Evolutionary conservation across 2,888 invertebrate species (phyloP), one percentile per base, ranked within the genome.

Genomic region (Arge pagana): DNA sequence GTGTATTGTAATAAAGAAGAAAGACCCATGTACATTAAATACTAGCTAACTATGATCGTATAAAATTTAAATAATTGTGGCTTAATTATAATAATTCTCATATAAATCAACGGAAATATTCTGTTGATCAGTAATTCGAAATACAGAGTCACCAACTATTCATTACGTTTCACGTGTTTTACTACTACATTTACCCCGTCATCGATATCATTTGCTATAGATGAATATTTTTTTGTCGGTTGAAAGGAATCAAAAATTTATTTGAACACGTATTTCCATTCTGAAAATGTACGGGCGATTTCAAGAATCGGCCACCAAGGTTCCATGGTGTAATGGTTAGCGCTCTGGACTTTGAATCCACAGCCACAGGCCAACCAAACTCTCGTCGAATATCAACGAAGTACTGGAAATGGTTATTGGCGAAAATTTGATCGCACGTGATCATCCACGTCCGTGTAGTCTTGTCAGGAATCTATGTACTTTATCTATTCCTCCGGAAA

Each of bases 241-340:
- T 31, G 8, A 13, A 3, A 15, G n/a, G 5, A 23, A 13, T 35
- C 19, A 45, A 45, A 45, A 18, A 19, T 21, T 33, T 35, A 8
- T 8, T 2, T 3, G 13, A 45, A 45, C 35, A 45, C 2, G n/a
- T n/a, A n/a, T n/a, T n/a, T n/a, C n/a, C n/a, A n/a, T n/a, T n/a
- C n/a, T n/a, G n/a, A n/a, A n/a, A n/a, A n/a, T n/a, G n/a, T n/a
- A n/a, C n/a, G n/a, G n/a, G n/a, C n/a, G n/a, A n/a, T n/a, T n/a
- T n/a, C n/a, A n/a, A n/a, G n/a, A n/a, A n/a, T n/a, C n/a, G n/a
- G n/a, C n/a, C n/a, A n/a, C n/a, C n/a, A 8, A 26, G 82, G 82
- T 82, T 78, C 82, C 82, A 82, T 82, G 82, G 82, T 83, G 82
- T 83, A 84, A 84, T 79, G 83, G 83, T 84, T 83, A 84, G 83